Conservation (phyloP, 2,888 invertebrate species). For the Keiferia lycopersicella region DNA sequence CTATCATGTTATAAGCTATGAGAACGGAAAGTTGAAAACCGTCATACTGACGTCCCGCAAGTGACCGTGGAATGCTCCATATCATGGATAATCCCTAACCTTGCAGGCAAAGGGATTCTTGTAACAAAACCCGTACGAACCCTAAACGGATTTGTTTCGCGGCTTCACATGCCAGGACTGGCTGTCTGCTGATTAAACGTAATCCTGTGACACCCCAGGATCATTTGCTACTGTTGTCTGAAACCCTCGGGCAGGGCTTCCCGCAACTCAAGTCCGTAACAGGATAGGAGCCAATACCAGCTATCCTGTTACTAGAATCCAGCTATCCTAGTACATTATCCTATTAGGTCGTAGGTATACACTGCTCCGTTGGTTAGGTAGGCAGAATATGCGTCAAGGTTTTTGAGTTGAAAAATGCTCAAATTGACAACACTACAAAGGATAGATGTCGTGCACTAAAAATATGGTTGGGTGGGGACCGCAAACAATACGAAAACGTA, state of each 20-base stretch:
- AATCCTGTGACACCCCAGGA: constrained; percentile 2
- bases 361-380: too few species aligned
- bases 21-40: too few species aligned
- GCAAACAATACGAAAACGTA: too few species aligned
- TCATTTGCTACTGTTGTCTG: background rate
- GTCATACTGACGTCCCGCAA: too few species aligned
- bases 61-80: too few species aligned
- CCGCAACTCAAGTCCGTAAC: constrained; percentile 38
- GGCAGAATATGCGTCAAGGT: too few species aligned
- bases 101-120: background rate
- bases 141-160: background rate
- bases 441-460: too few species aligned
- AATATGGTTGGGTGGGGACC: too few species aligned
- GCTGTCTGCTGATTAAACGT: background rate
- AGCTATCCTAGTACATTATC: constrained; percentile 43
- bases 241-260: constrained; percentile 46
- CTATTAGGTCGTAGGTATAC: constrained; percentile 41
- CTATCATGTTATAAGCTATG: too few species aligned
- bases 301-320: constrained; percentile 55
- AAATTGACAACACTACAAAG: too few species aligned
- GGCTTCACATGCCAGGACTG: background rate
- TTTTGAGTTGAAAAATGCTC: too few species aligned
- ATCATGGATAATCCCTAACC: background rate
- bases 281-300: background rate
- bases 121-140: background rate